Conservation (phyloP, 1,140 invertebrate genomes). For the Macrosteles quadrilineatus region DNA sequence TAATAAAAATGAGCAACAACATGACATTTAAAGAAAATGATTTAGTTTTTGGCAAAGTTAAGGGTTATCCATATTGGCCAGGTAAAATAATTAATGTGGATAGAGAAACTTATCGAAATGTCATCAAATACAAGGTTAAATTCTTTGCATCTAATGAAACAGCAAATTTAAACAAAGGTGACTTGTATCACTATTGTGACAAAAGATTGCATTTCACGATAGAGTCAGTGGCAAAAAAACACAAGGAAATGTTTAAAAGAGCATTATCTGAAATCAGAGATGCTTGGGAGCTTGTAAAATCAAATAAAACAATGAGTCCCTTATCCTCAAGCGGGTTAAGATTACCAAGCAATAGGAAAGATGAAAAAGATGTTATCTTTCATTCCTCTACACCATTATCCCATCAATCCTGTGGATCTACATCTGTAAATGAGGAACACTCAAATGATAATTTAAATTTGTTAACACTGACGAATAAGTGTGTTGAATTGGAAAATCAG, state of each 20-base stretch:
- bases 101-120: not conserved
- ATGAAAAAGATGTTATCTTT: not conserved
- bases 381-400: not conserved
- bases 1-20: no score
- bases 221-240: not conserved
- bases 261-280: not conserved
- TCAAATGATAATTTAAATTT: no score
- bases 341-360: not conserved
- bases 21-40: no score
- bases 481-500: no score
- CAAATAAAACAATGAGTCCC: not conserved
- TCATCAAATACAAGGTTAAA: not conserved
- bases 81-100: not conserved
- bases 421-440: no score
- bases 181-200: not conserved
- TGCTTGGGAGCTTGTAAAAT: not conserved
- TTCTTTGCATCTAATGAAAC: not conserved
- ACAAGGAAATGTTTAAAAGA: not conserved
- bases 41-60: no score
- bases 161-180: not conserved
- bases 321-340: not conserved
- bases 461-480: no score
- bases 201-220: not conserved
- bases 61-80: not conserved
- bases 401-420: no score